Conservation (phyloP, 2,797 vertebrate species). For the Urocyon cinereoargenteus region DNA sequence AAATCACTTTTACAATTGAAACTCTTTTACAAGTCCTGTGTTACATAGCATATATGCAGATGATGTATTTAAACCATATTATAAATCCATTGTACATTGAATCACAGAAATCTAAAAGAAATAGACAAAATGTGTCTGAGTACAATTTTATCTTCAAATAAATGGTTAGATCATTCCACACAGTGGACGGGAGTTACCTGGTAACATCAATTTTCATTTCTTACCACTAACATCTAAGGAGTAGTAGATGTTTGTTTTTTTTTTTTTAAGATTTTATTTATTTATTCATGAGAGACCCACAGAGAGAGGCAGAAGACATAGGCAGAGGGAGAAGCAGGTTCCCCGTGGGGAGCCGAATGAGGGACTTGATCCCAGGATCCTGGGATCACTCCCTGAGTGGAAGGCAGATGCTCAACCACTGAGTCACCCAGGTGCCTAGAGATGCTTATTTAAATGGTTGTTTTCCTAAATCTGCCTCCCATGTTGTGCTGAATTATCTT, state of each 20-base stretch:
- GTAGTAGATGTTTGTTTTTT: background rate
- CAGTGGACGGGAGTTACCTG: background rate
- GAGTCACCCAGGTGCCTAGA: background rate
- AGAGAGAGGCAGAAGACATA: too few species aligned
- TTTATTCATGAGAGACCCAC: too few species aligned
- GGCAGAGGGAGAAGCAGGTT: too few species aligned
- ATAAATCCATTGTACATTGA: background rate
- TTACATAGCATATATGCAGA: background rate
- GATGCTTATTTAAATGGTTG: background rate
- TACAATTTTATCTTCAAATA: conserved; percentile 8
- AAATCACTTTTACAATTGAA: conserved; percentile 9
- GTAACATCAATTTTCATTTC: background rate
- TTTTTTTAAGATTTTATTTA: too few species aligned
- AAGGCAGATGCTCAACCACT: too few species aligned
- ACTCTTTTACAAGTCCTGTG: background rate
- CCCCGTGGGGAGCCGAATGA: too few species aligned
- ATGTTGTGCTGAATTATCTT: conserved; percentile 1
- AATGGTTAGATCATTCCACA: background rate
- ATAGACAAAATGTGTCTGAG: background rate
- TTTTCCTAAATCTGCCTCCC: conserved; percentile 27
- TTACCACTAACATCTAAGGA: background rate
- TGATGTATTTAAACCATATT: background rate
- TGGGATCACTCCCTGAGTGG: too few species aligned
- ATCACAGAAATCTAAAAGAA: conserved; percentile 22
- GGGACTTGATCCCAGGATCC: too few species aligned